These are phyloP conservation scores for Mystacornis crossleyi DNA, from an alignment of 2,113 vertebrate genomes.

Conservation along the genomic window DNA sequence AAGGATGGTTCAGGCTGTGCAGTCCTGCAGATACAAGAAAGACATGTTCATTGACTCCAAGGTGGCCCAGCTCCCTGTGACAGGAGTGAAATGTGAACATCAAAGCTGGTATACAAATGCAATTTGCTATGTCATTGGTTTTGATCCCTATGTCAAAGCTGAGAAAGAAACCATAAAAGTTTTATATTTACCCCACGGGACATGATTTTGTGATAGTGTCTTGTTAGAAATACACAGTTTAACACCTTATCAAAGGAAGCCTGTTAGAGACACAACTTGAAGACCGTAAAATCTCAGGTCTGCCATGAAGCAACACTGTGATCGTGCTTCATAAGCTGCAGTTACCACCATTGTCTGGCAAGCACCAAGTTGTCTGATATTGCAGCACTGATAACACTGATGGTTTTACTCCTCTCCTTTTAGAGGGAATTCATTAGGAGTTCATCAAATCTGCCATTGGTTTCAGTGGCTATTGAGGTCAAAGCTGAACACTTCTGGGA, in stretches of 20 bases:
- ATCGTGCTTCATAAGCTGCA: not conserved
- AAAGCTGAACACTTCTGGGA: not conserved
- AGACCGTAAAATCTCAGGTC: not conserved
- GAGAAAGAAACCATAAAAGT: not conserved
- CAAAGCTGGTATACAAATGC: not conserved
- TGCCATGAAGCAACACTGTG: not conserved
- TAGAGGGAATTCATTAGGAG: not conserved
- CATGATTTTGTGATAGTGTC: not conserved
- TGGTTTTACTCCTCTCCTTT: not conserved
- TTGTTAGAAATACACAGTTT: not conserved
- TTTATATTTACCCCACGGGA: not conserved
- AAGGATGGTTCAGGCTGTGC: not conserved
- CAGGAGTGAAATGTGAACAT: not conserved
- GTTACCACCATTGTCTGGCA: not conserved
- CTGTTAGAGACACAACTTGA: not conserved
- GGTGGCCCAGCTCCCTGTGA: not conserved
- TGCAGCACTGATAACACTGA: not conserved
- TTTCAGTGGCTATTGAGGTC: not conserved
- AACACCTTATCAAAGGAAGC: not conserved
- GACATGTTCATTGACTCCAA: not conserved
- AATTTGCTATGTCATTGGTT: not conserved
- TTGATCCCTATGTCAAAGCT: not conserved
- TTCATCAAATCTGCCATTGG: not conserved
- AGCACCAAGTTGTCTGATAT: not conserved
- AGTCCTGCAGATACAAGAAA: not conserved